Base-by-base conservation (phyloP, 2,888 invertebrate species). In the Tyria jacobaeae region DNA sequence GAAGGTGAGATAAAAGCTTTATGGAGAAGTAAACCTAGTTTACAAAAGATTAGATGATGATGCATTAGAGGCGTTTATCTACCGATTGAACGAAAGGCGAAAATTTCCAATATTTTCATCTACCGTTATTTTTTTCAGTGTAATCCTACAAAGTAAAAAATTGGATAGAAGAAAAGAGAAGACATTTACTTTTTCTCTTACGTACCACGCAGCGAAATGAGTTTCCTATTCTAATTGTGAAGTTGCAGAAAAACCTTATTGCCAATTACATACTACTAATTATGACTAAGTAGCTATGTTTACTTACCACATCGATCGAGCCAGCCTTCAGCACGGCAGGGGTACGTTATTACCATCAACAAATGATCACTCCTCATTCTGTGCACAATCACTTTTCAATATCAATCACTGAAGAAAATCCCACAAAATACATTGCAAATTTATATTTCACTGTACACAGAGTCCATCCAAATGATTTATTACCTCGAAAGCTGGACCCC, bases 311-410 rank as follows among this genome's bases (percentile, higher is more conserved):
- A 94, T 90, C 90, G 85, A 66, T 93, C 88, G 25, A 94, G 84
- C 94, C 94, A 94, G 49, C 94, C 94, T 76, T 94, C 94, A 21
- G 89, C 94, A 50, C 92, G 89, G 77, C 94, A 94, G 27, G 94
- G 94, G 68, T 89, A 94, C 56, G 86, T 80, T 66, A 93, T 94
- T 73, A 87, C 86, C 67, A 90, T 73, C 71, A 77, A 68, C 67
- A 70, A 77, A 73, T 88, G 85, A 70, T 83, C 80, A 73, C 78
- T 84, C 81, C 83, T 89, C 92, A 92, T 92, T 72, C 86, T 88
- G 77, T 63, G 68, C 84, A 81, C 78, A 77, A 76, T 75, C 82
- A 85, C 83, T 79, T 78, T 48, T 71, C 60, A 75, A 73, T 62
- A 78, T 73, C 70, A 82, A 78, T 80, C 82, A 85, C 82, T 80